phyloP scores from a whole-genome alignment of 2,888 invertebrate species.

The Pyrgus malvae region DNA sequence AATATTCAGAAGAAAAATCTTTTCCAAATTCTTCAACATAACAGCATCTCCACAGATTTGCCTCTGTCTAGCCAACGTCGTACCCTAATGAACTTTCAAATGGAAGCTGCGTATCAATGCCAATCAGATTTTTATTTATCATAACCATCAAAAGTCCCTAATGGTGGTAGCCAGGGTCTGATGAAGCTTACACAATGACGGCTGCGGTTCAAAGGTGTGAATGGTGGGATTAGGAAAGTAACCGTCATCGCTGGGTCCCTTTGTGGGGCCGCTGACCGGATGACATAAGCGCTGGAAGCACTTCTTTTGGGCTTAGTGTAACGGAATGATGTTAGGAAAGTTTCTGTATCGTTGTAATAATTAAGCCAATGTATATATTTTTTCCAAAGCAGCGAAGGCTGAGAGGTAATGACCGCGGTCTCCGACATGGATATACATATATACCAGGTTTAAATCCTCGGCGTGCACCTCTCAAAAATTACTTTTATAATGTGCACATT shows the following conservation, averaged over 20 bases:
- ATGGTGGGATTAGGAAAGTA: conserved; percentile 29
- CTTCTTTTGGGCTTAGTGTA: conserved; percentile 1
- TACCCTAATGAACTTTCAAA: conserved; percentile 76
- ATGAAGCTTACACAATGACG: conserved; percentile 48
- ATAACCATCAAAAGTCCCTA: conserved; percentile 65
- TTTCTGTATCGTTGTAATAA: not conserved
- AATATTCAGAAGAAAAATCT: no score
- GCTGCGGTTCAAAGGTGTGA: conserved; percentile 35
- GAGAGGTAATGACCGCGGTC: no score
- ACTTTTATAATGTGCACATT: no score
- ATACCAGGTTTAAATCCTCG: no score
- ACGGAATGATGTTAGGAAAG: not conserved
- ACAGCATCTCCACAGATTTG: conserved; percentile 36
- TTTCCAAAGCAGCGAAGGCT: no score
- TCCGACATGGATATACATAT: no score
- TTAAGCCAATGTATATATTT: no score
- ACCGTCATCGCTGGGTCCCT: conserved; percentile 14
- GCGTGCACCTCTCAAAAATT: no score
- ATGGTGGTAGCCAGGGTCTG: conserved; percentile 51
- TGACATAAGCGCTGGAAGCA: conserved; percentile 4
- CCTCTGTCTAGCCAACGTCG: conserved; percentile 50
- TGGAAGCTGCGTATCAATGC: conserved; percentile 77
- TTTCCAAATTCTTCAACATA: not conserved
- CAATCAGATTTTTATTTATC: conserved; percentile 73
- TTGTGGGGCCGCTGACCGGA: conserved; percentile 8